Percentiles rank a stretch among this genome's conserved stretches.
phyloP scores from a whole-genome alignment of 1,140 invertebrate species.

The Drosophila chauvacae region DNA sequence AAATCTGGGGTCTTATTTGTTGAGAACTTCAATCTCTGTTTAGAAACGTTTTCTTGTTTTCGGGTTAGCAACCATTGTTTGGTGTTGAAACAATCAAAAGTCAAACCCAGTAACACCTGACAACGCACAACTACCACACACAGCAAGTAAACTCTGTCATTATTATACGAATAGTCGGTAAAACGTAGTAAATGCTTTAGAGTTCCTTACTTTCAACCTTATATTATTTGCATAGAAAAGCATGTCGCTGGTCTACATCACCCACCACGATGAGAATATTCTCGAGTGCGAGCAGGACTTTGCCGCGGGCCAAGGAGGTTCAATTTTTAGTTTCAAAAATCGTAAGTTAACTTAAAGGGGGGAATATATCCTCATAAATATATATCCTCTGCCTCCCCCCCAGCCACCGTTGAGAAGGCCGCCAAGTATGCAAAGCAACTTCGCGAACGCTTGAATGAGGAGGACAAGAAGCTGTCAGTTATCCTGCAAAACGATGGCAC shows the following conservation, averaged over 20 bases:
- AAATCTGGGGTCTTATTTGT: neutral
- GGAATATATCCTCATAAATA: neutral
- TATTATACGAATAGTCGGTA: constrained; percentile 17
- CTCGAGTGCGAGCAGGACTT: constrained; percentile 83
- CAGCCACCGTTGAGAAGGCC: constrained; percentile 23
- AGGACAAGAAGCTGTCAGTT: constrained; percentile 59
- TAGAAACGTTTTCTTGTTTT: neutral
- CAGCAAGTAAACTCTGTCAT: neutral
- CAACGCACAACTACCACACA: constrained; percentile 3
- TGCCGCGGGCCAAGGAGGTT: constrained; percentile 3
- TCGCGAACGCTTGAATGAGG: constrained; percentile 39
- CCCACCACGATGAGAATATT: constrained; percentile 85
- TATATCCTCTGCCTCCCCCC: no score
- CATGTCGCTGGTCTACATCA: constrained; percentile 85
- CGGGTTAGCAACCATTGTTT: constrained; percentile 28
- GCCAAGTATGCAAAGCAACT: constrained; percentile 22
- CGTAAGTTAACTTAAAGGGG: constrained; percentile 4
- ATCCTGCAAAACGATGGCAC: constrained; percentile 59
- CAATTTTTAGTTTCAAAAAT: constrained; percentile 3
- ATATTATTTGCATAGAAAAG: constrained; percentile 5
- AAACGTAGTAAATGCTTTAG: constrained; percentile 20
- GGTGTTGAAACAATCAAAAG: constrained; percentile 8
- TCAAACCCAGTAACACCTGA: constrained; percentile 5
- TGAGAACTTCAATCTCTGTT: neutral
- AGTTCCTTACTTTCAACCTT: constrained; percentile 30